Base-by-base conservation (phyloP, 2,888 invertebrate species). In the Apodemia hepburni region DNA sequence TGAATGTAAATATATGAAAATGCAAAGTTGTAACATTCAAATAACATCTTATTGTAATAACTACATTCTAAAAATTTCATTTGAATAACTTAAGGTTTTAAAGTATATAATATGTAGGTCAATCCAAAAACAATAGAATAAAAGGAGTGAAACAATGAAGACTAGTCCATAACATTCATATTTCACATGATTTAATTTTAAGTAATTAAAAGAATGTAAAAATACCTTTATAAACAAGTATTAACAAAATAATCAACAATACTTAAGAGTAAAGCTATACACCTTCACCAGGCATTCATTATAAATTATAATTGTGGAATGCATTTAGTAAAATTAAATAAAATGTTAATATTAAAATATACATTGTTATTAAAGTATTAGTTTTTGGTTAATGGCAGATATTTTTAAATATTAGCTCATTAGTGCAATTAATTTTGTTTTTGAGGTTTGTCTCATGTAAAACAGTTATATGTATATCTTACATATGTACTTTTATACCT, bases 211-310 rank as follows among this genome's bases (percentile, higher is more conserved):
- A 54, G 6, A 54, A 27, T 27, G 27, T 54, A 15, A 22, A 54
- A 54, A 27, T 27, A 54, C 27, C 42, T 42, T 42, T 15, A 54
- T 54, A 54, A 27, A 54, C 2, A 27, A 54, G 6, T 27, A 27
- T 27, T 15, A 22, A 54, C 27, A 54, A 54, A 54, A 12, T 5
- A 22, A 54, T 22, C 51, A 54, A 54, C 54, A 54, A 27, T 15
- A 27, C 27, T 54, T 54, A 27, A 22, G 9, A 51, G 49, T 61
- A 61, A 61, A 61, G 61, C 61, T 61, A 61, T 61, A 51, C 51
- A 61, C 61, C 61, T 35, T 61, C 61, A 61, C 61, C 61, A 51
- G 35, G 49, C 18, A 42, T 42, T 49, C 29, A 51, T 27, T 18
- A 18, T 35, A 51, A 60, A 49, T 47, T 49, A 49, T 60, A n/a